Conservation (phyloP, 2,113 vertebrate genomes). For the Lonchura striata region DNA sequence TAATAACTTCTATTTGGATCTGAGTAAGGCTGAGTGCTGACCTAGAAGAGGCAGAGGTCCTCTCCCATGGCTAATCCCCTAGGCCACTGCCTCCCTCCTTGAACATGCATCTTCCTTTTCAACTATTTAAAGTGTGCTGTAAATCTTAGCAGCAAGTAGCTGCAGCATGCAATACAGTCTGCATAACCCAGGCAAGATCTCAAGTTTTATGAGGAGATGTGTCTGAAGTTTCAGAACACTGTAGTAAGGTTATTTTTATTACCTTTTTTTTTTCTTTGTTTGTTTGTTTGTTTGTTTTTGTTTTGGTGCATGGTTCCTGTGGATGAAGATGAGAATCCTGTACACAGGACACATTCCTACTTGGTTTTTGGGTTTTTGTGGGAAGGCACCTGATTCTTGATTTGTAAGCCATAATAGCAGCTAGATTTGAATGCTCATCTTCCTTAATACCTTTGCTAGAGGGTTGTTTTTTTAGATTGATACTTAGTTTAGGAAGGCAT, state of each 20-base stretch:
- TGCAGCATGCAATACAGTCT: background rate
- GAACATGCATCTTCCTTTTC: background rate
- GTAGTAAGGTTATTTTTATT: background rate
- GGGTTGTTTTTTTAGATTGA: background rate
- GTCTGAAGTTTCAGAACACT: background rate
- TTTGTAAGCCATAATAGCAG: background rate
- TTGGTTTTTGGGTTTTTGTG: background rate
- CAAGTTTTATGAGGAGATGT: background rate
- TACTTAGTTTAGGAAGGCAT: background rate
- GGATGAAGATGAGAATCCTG: background rate
- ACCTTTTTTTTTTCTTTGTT: background rate
- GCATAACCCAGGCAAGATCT: background rate
- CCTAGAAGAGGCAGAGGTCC: background rate
- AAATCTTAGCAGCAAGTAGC: background rate
- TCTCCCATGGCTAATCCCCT: background rate
- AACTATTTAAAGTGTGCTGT: background rate
- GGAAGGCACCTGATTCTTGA: background rate
- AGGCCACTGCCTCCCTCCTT: rapidly evolving
- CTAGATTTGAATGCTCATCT: background rate
- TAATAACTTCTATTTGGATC: background rate
- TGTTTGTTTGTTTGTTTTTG: no score
- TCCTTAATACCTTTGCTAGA: background rate
- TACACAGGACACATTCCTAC: background rate
- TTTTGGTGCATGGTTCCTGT: no score
- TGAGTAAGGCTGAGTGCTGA: background rate